A percentile compares a stretch with the other conserved stretches of the same genome.
phyloP scores from a whole-genome alignment of 2,797 vertebrate species.

The Smutsia temminckii region DNA sequence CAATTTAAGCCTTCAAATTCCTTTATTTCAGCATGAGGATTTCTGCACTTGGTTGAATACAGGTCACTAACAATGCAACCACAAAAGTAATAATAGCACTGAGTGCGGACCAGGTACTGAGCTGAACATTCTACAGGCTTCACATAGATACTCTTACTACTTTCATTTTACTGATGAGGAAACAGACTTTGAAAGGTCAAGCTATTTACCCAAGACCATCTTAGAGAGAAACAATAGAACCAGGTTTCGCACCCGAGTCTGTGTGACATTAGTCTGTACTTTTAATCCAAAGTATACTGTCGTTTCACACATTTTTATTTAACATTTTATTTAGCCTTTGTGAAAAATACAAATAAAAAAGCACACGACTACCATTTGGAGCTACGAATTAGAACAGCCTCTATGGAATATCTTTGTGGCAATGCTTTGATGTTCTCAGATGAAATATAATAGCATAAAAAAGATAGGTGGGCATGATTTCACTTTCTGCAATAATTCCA shows the following conservation, averaged over 20 bases:
- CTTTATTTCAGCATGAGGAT: background rate
- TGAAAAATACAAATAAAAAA: slow-evolving; percentile 16
- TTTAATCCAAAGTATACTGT: background rate
- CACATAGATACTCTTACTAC: background rate
- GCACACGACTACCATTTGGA: background rate
- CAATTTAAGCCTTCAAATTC: background rate
- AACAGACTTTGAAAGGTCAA: background rate
- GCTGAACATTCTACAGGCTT: background rate
- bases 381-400: background rate
- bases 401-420: background rate
- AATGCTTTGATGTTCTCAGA: slow-evolving; percentile 7
- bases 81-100: background rate
- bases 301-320: background rate
- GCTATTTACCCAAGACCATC: background rate
- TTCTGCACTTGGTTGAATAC: background rate
- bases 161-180: background rate
- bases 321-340: background rate
- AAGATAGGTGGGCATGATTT: background rate
- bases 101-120: background rate
- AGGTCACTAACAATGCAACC: background rate
- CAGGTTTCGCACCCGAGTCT: background rate
- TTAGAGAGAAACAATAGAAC: background rate
- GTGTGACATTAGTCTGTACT: background rate
- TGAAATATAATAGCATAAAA: background rate
- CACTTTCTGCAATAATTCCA: background rate